These are phyloP conservation scores for Linyphia triangularis DNA, from an alignment of 2,888 invertebrate genomes.

Conservation along the genomic window DNA sequence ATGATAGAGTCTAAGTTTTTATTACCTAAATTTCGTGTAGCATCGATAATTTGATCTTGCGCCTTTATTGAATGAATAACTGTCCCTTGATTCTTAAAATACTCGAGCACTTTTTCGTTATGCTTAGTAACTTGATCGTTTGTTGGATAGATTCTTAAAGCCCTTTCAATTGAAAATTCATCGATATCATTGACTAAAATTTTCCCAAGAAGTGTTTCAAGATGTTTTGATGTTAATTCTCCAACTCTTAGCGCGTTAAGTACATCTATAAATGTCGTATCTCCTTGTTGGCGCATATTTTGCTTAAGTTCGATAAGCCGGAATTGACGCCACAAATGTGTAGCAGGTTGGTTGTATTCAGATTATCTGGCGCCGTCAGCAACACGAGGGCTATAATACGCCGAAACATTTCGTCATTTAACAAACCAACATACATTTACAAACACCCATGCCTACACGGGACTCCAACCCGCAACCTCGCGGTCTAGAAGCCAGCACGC, in stretches of 20 bases:
- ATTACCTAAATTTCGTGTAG: too few relatives aligned
- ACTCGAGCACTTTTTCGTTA: constrained; percentile 24
- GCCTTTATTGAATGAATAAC: constrained; percentile 36
- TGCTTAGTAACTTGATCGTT: constrained; percentile 33
- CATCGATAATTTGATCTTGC: background rate
- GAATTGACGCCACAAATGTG: constrained; percentile 10
- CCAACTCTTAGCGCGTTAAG: background rate
- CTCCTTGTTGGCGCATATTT: too few relatives aligned
- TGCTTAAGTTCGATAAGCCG: too few relatives aligned
- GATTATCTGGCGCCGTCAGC: too few relatives aligned
- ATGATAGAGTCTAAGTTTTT: background rate
- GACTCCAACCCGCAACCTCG: too few relatives aligned
- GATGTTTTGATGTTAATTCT: background rate
- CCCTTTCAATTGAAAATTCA: background rate
- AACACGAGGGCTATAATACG: too few relatives aligned
- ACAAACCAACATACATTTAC: too few relatives aligned
- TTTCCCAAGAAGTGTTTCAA: too few relatives aligned
- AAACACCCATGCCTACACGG: too few relatives aligned
- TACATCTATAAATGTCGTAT: background rate
- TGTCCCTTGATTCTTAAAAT: constrained; percentile 20
- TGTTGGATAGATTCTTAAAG: background rate
- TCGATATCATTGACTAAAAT: background rate
- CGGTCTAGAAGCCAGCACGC: too few relatives aligned
- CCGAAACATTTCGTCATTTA: too few relatives aligned
- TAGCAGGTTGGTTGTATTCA: too few relatives aligned